These are phyloP conservation scores for Spodoptera littoralis DNA, from an alignment of 2,888 invertebrate genomes.

Conservation along the genomic window DNA sequence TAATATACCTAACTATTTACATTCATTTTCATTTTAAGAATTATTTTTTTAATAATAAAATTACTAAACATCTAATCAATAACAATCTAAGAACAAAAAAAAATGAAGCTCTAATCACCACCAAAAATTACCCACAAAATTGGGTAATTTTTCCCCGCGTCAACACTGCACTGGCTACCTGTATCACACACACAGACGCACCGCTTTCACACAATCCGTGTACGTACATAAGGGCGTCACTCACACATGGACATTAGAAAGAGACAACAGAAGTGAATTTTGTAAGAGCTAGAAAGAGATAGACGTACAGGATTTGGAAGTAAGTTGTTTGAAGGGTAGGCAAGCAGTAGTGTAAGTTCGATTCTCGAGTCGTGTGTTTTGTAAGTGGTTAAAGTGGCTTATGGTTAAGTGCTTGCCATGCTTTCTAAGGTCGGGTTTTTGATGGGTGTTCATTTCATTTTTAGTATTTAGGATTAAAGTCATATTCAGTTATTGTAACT, in stretches of 20 bases:
- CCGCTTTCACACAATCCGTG: constrained; percentile 67
- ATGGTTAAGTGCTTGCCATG: neutral
- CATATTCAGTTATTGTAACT: no score
- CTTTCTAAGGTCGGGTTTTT: neutral
- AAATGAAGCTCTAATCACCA: neutral
- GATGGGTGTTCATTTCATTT: no score
- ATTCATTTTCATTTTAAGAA: no score
- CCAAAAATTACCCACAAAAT: constrained; percentile 30
- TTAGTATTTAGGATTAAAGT: no score
- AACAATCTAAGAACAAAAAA: neutral
- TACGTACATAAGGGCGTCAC: constrained; percentile 64
- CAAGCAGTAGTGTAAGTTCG: constrained; percentile 23
- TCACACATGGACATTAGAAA: constrained; percentile 49
- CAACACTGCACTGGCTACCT: constrained; percentile 59
- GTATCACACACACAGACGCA: constrained; percentile 69
- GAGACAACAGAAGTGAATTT: constrained; percentile 21
- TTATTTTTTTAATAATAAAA: no score
- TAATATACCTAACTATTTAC: no score
- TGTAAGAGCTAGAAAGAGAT: constrained; percentile 16
- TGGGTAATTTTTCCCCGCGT: constrained; percentile 27
- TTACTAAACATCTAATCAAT: no score
- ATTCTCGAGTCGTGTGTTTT: constrained; percentile 19
- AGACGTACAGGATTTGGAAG: constrained; percentile 43
- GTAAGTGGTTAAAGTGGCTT: neutral
- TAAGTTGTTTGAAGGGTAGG: constrained; percentile 31